phyloP scores from a whole-genome alignment of 2,888 invertebrate genomes.

The Philaethria dido region DNA sequence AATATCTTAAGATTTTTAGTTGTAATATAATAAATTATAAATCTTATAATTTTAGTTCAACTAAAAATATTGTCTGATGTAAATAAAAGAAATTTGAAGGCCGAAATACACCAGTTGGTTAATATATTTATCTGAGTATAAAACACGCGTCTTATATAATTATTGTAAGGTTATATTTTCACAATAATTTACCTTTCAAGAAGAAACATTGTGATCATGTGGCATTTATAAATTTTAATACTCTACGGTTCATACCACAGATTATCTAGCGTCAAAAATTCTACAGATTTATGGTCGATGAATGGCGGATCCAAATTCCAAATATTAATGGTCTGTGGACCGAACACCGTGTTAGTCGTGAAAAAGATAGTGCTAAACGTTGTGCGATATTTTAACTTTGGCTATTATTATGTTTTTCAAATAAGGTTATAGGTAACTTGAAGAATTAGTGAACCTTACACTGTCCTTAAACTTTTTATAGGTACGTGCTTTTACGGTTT shows the following conservation, averaged over 20 bases:
- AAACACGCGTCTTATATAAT: no score
- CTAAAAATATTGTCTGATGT: no score
- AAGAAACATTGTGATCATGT: no score
- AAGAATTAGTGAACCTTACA: slow-evolving; percentile 41
- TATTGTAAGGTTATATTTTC: no score
- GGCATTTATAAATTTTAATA: not conserved
- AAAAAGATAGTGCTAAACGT: slow-evolving; percentile 62
- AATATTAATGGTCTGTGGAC: slow-evolving; percentile 12
- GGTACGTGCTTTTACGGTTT: slow-evolving; percentile 41
- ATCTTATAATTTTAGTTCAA: no score
- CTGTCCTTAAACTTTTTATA: slow-evolving; percentile 34
- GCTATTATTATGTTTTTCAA: slow-evolving; percentile 57
- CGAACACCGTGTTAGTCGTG: slow-evolving; percentile 62
- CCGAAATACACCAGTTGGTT: no score
- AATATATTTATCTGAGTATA: no score
- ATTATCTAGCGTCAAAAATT: slow-evolving; percentile 19
- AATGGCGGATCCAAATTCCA: slow-evolving; percentile 52
- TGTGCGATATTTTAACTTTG: slow-evolving; percentile 60
- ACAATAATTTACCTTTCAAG: no score
- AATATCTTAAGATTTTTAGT: no score
- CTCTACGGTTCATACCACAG: slow-evolving; percentile 21
- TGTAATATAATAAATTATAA: no score
- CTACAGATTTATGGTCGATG: slow-evolving; percentile 42
- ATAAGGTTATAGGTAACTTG: slow-evolving; percentile 45
- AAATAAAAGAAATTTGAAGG: no score